A percentile compares a stretch with the other conserved stretches of the same genome.
Evolutionary conservation across 2,113 vertebrate genomes (phyloP).

Genomic region (Pongo abelii): DNA sequence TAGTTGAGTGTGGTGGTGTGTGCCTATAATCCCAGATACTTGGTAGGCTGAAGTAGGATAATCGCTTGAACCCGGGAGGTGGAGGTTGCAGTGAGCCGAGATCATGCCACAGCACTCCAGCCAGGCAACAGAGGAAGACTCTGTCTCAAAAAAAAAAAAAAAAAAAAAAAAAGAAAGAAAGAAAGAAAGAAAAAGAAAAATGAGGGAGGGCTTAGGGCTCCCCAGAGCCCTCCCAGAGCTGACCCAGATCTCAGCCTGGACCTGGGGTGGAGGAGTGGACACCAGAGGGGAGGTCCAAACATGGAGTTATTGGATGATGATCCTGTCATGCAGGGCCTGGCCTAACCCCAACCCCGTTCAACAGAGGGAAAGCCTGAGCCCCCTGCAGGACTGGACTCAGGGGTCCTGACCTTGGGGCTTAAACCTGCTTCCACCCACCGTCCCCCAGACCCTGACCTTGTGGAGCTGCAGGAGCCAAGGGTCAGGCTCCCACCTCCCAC

Average conservation of each 20-base stretch:
- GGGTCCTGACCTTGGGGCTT: neutral
- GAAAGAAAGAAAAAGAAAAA: no score
- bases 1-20: neutral
- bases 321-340: neutral
- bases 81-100: no score
- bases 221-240: neutral
- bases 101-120: no score
- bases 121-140: neutral
- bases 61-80: neutral
- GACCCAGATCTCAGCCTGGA: neutral
- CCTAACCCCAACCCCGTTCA: neutral
- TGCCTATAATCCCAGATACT: neutral
- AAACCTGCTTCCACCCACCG: no score
- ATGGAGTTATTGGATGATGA: neutral
- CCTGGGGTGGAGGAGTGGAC: neutral
- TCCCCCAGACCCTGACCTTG: neutral
- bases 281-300: neutral
- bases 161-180: no score
- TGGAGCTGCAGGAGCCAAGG: neutral
- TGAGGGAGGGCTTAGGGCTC: neutral
- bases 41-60: neutral
- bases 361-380: neutral
- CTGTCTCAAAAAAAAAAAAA: neutral
- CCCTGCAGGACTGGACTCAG: rapidly evolving
- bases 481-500: neutral